These are phyloP conservation scores for Bufotes viridis DNA, from an alignment of 2,797 vertebrate genomes.

Conservation along the genomic window DNA sequence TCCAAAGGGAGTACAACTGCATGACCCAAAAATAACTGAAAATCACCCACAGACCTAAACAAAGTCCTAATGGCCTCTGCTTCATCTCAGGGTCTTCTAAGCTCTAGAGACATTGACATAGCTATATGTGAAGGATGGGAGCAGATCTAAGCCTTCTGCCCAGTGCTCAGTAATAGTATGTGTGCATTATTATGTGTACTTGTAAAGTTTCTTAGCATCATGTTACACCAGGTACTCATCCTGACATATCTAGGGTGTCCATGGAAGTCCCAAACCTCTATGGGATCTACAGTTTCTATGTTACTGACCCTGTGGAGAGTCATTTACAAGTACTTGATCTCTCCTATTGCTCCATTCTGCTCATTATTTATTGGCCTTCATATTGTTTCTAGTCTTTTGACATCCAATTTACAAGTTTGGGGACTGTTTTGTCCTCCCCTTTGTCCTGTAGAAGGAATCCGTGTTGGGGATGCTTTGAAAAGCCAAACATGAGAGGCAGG, in stretches of 20 bases:
- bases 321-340: slow-evolving; percentile 74
- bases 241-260: background rate
- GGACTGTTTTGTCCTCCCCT: slow-evolving; percentile 72
- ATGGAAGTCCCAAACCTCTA: background rate
- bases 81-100: background rate
- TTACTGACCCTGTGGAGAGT: slow-evolving; percentile 39
- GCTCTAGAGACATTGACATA: background rate
- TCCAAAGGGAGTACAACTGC: background rate
- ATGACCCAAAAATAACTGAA: background rate
- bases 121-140: background rate
- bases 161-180: background rate
- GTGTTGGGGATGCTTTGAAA: slow-evolving; percentile 80
- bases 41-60: background rate
- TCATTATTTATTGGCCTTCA: slow-evolving; percentile 81
- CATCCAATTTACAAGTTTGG: slow-evolving; percentile 82
- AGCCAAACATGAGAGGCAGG: slow-evolving; percentile 77
- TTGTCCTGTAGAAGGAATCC: slow-evolving; percentile 76
- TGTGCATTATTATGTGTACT: background rate
- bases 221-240: background rate
- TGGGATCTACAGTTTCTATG: background rate
- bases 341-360: slow-evolving; percentile 68
- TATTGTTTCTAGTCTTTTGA: slow-evolving; percentile 78
- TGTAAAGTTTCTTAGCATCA: background rate
- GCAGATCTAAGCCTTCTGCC: background rate
- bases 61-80: background rate